phyloP scores from a whole-genome alignment of 2,888 invertebrate species.

The Pardosa pseudoannulata region DNA sequence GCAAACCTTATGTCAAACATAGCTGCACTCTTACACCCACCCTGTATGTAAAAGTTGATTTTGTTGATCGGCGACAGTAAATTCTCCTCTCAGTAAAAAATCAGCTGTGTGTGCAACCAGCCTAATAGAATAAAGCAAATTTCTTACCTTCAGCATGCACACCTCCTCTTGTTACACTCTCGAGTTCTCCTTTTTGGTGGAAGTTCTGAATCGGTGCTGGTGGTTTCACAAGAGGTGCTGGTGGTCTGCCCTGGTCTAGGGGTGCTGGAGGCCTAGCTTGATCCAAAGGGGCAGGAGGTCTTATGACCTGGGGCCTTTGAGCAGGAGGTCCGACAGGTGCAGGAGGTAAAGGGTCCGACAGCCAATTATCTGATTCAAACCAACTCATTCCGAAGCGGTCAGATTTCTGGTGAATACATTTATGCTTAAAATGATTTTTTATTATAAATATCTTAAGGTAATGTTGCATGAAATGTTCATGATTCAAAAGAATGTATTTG shows the following conservation, averaged over 20 bases:
- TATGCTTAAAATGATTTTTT: no score
- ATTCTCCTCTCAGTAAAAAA: no score
- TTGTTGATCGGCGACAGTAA: no score
- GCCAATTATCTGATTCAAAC: constrained; percentile 49
- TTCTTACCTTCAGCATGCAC: constrained; percentile 54
- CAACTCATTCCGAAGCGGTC: constrained; percentile 39
- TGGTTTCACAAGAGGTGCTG: constrained; percentile 12
- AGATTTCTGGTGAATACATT: constrained; percentile 3
- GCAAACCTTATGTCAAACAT: no score
- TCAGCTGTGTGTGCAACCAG: no score
- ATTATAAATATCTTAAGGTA: no score
- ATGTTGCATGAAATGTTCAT: no score
- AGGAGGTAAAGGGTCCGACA: constrained; percentile 38
- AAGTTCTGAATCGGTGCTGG: constrained; percentile 26
- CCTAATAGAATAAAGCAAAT: no score
- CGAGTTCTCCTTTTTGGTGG: not conserved
- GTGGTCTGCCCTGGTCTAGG: constrained; percentile 20
- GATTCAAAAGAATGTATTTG: no score
- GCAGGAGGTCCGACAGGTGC: constrained; percentile 19
- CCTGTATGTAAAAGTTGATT: no score
- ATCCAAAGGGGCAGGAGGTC: constrained; percentile 33
- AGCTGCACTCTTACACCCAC: no score
- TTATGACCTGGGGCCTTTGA: constrained; percentile 9
- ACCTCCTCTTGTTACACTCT: constrained; percentile 31
- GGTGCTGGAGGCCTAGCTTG: constrained; percentile 35